A percentile compares a stretch with the other conserved stretches of the same genome.
These are phyloP conservation scores for Drosophila grimshawi DNA, from an alignment of 1,140 invertebrate species.

Conservation along the genomic window DNA sequence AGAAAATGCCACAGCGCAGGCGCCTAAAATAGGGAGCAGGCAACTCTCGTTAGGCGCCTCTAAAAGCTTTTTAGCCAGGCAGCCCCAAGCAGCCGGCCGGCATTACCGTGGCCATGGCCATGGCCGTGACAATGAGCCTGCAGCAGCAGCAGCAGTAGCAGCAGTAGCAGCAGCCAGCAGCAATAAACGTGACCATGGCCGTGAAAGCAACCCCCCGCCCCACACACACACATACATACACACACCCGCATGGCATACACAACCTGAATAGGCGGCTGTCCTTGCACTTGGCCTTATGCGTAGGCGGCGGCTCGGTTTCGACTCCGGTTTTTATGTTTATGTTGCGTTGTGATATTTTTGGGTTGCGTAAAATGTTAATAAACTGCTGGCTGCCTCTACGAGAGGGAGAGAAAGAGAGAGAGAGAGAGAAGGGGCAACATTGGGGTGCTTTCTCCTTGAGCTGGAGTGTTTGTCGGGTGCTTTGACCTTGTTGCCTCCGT, in stretches of 20 bases:
- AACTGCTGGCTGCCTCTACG: conserved; percentile 48
- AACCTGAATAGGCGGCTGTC: conserved; percentile 41
- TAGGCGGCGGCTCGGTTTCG: conserved; percentile 51
- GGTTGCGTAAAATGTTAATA: conserved; percentile 75
- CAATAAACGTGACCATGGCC: conserved; percentile 59
- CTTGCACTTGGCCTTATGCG: conserved; percentile 79
- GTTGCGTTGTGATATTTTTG: conserved; percentile 49
- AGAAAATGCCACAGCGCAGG: conserved; percentile 22
- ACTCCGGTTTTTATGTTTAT: conserved; percentile 46
- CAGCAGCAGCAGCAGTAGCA: not conserved
- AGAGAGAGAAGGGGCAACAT: too few relatives aligned
- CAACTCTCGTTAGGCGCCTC: conserved; percentile 33
- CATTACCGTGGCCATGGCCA: conserved; percentile 61
- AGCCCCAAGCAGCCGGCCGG: conserved; percentile 50
- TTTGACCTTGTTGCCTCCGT: conserved; percentile 77
- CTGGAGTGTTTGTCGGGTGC: conserved; percentile 67
- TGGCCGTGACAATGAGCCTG: conserved; percentile 69
- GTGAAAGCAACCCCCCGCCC: conserved; percentile 39
- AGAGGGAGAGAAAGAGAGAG: conserved; percentile 10
- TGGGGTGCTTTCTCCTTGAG: not conserved
- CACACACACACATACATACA: not conserved
- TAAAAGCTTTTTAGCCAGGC: conserved; percentile 55
- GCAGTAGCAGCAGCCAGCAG: not conserved
- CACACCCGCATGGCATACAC: not conserved
- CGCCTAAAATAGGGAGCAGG: conserved; percentile 34